Percentiles rank a stretch among this genome's conserved stretches.
These are phyloP conservation scores for Catagonus wagneri DNA, from an alignment of 2,113 vertebrate species.

Conservation along the genomic window DNA sequence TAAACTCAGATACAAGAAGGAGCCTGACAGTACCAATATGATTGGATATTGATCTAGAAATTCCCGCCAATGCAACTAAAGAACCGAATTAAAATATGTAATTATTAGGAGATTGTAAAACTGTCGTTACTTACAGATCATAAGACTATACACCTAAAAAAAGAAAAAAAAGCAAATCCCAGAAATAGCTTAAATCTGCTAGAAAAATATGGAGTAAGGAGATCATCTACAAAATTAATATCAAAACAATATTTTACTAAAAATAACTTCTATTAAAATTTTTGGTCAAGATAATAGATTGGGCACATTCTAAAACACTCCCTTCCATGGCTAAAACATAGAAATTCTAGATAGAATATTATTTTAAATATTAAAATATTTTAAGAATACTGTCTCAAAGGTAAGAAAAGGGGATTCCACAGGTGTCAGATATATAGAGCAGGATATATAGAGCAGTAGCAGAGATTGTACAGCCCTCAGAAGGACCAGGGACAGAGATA, in stretches of 20 bases:
- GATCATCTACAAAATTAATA: not conserved
- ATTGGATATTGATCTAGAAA: not conserved
- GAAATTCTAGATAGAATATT: not conserved
- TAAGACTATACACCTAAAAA: not conserved
- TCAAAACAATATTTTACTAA: not conserved
- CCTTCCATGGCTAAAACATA: not conserved
- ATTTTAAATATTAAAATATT: not conserved
- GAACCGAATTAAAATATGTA: not conserved
- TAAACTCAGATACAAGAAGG: not conserved
- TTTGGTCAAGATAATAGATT: not conserved
- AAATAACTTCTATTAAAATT: constrained; percentile 8
- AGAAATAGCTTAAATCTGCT: not conserved
- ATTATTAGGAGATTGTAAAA: not conserved
- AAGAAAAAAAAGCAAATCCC: not conserved
- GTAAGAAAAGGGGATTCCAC: not conserved
- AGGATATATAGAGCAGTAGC: not conserved
- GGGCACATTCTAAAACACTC: not conserved
- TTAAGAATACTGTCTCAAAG: not conserved
- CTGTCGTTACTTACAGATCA: not conserved
- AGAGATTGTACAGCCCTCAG: not conserved
- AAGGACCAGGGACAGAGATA: not conserved
- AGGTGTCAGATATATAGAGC: too few relatives aligned
- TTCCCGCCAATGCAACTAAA: not conserved
- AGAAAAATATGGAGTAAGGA: not conserved
- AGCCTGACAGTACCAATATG: not conserved